Conservation (phyloP, 2,113 vertebrate species). For the Caranx melampygus region DNA sequence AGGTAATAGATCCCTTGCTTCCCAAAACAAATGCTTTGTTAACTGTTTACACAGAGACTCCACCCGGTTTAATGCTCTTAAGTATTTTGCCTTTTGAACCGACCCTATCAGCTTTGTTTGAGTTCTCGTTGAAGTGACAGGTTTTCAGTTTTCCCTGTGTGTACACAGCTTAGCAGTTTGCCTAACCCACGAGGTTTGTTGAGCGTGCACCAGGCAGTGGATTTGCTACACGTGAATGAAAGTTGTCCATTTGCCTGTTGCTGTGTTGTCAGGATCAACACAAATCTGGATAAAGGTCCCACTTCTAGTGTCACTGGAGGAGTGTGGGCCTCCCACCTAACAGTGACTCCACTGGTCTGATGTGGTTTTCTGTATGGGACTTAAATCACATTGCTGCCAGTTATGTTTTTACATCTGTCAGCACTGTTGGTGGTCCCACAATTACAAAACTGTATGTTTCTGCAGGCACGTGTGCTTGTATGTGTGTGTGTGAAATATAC, state of each 20-base stretch:
- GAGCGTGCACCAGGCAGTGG: constrained; percentile 22
- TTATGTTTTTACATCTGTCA: background rate
- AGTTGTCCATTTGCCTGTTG: constrained; percentile 29
- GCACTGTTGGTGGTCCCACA: constrained; percentile 4
- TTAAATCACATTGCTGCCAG: constrained; percentile 19
- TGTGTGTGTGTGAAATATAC: background rate
- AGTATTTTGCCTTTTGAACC: constrained; percentile 22
- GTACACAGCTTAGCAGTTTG: constrained; percentile 9
- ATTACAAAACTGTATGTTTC: constrained; percentile 9
- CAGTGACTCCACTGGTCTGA: constrained; percentile 1
- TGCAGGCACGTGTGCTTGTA: background rate
- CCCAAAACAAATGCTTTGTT: constrained; percentile 64
- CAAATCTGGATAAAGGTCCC: constrained; percentile 35
- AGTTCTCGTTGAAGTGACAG: constrained; percentile 41
- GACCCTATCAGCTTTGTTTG: constrained; percentile 36
- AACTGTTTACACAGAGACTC: constrained; percentile 62
- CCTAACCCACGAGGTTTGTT: constrained; percentile 4
- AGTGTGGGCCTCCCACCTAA: constrained; percentile 13
- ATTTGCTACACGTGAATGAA: constrained; percentile 52
- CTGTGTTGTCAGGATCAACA: constrained; percentile 45
- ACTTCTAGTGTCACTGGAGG: constrained; percentile 21
- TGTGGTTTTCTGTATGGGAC: constrained; percentile 26
- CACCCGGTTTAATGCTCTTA: constrained; percentile 26
- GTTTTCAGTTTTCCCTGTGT: constrained; percentile 28
- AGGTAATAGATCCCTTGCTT: constrained; percentile 63